Percentiles rank a stretch among this genome's conserved stretches.
These are phyloP conservation scores for Halictus rubicundus DNA, from an alignment of 1,140 invertebrate species.

Conservation along the genomic window DNA sequence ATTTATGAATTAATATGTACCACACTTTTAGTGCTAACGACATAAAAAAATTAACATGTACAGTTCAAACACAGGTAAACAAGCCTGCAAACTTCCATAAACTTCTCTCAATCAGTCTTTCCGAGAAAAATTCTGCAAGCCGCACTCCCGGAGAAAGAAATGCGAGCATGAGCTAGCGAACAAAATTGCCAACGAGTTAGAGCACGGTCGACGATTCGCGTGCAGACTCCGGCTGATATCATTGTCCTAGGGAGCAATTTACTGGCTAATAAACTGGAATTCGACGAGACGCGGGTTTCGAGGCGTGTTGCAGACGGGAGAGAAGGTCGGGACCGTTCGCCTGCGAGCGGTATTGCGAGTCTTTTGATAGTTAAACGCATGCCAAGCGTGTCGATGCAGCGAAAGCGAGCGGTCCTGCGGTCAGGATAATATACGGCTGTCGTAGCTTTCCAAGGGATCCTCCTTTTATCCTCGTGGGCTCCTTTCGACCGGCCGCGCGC, in stretches of 20 bases:
- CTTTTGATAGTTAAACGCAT: slow-evolving; percentile 35
- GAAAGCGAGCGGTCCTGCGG: slow-evolving; percentile 44
- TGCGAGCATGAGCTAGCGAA: too few species aligned
- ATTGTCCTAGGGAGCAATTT: slow-evolving; percentile 4
- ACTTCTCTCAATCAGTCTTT: too few species aligned
- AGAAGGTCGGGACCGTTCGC: neutral
- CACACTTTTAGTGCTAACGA: too few species aligned
- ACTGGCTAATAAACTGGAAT: slow-evolving; percentile 27
- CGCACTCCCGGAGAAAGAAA: too few species aligned
- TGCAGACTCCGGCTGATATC: neutral
- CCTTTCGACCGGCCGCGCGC: slow-evolving; percentile 26
- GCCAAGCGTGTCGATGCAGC: slow-evolving; percentile 49
- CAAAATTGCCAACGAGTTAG: too few species aligned
- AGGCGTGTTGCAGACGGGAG: neutral
- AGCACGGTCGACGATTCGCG: neutral
- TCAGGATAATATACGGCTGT: slow-evolving; percentile 39
- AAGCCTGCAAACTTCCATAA: too few species aligned
- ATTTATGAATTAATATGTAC: too few species aligned
- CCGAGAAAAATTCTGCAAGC: too few species aligned
- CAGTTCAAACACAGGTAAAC: too few species aligned
- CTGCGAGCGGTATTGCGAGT: slow-evolving; percentile 32
- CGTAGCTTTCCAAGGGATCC: slow-evolving; percentile 27
- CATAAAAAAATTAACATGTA: too few species aligned
- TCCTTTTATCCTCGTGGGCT: slow-evolving; percentile 22
- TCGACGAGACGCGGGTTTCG: neutral